Conservation (phyloP, 1,140 invertebrate genomes). For the Drosophila funebris region DNA sequence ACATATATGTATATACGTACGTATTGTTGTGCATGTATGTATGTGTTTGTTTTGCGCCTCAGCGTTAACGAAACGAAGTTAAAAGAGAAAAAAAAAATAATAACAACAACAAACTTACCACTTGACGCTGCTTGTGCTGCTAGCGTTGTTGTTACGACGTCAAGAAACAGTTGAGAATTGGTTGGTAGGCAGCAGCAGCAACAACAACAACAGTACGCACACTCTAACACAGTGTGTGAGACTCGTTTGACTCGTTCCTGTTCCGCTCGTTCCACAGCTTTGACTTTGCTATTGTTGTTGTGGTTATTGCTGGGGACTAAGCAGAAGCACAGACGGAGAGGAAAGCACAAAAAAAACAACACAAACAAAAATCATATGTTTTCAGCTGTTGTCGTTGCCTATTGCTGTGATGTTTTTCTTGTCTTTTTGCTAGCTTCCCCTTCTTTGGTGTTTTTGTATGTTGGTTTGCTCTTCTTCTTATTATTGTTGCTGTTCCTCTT, state of each 20-base stretch:
- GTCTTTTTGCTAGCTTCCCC: background rate
- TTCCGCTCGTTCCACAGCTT: conserved; percentile 35
- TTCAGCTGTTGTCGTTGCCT: conserved; percentile 64
- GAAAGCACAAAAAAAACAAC: conserved; percentile 63
- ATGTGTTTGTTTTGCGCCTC: conserved; percentile 20
- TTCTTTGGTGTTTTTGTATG: conserved; percentile 12
- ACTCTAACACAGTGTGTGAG: background rate
- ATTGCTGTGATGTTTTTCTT: background rate
- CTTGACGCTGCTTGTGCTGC: conserved; percentile 42
- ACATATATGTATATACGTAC: background rate
- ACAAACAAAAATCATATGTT: conserved; percentile 82
- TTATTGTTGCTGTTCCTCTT: conserved; percentile 46
- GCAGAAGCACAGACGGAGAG: background rate
- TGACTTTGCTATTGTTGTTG: conserved; percentile 29
- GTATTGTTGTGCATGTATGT: conserved; percentile 4
- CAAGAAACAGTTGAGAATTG: conserved; percentile 49
- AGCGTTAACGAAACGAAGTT: conserved; percentile 6
- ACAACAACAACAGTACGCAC: conserved; percentile 19
- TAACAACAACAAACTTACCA: conserved; percentile 47
- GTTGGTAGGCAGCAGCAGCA: conserved; percentile 37
- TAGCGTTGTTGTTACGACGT: conserved; percentile 46
- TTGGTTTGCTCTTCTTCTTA: conserved; percentile 16
- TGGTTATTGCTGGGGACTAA: conserved; percentile 12
- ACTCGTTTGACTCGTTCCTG: conserved; percentile 35
- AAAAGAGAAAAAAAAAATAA: conserved; percentile 8